Conservation (phyloP, 2,888 invertebrate genomes). For the Cynaeus angustus region DNA sequence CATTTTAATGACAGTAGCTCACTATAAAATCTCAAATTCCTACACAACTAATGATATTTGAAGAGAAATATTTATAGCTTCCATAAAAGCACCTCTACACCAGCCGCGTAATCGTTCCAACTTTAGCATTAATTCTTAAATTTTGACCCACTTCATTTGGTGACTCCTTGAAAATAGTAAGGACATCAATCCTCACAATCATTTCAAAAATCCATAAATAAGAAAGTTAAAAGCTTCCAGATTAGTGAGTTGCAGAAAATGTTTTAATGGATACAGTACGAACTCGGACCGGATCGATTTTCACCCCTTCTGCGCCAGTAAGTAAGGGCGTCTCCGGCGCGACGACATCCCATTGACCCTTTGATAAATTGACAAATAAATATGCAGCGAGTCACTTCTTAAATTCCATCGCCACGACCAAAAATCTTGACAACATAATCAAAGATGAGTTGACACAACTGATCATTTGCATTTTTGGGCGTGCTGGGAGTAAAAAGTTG, state of each 20-base stretch:
- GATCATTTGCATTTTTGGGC: slow-evolving; percentile 2
- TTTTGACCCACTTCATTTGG: slow-evolving; percentile 2
- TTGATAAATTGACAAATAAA: slow-evolving; percentile 67
- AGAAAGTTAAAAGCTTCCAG: slow-evolving; percentile 64
- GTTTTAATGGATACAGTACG: slow-evolving; percentile 65
- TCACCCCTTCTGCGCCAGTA: slow-evolving; percentile 63
- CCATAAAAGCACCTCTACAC: slow-evolving; percentile 39
- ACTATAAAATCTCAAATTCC: slow-evolving; percentile 45
- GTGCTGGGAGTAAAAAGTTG: neutral
- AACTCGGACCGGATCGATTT: slow-evolving; percentile 64
- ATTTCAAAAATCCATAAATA: slow-evolving; percentile 57
- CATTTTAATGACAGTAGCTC: slow-evolving; percentile 55
- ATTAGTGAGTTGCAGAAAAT: slow-evolving; percentile 65
- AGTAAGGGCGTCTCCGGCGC: slow-evolving; percentile 60
- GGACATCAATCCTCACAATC: slow-evolving; percentile 23
- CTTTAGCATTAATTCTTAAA: neutral
- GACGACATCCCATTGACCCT: slow-evolving; percentile 59
- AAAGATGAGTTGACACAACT: neutral
- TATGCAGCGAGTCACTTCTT: slow-evolving; percentile 61
- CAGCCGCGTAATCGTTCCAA: too few relatives aligned
- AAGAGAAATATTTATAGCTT: slow-evolving; percentile 39
- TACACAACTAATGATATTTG: slow-evolving; percentile 39
- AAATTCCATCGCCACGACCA: slow-evolving; percentile 9
- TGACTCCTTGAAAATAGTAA: slow-evolving; percentile 19
- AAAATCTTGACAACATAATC: neutral